phyloP scores from a whole-genome alignment of 2,113 vertebrate species.

The Cygnus buccinator region DNA sequence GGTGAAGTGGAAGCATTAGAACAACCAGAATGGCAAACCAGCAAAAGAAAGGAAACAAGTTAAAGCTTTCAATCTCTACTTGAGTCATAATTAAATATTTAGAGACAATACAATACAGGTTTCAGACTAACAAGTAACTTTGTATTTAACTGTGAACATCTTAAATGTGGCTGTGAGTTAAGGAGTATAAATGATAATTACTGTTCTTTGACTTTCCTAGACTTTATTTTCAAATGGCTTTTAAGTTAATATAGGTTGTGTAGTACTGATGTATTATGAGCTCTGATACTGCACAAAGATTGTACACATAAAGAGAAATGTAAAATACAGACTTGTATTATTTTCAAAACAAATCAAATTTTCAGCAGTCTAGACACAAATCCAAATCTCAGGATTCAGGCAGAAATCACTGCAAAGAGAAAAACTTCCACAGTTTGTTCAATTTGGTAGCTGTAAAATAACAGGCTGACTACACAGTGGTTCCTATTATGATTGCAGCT shows the following conservation, averaged over 20 bases:
- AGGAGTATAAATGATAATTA: background rate
- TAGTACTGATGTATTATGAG: background rate
- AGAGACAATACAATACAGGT: background rate
- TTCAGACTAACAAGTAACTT: background rate
- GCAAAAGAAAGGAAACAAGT: background rate
- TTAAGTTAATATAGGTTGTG: background rate
- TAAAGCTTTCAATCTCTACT: background rate
- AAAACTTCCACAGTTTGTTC: background rate
- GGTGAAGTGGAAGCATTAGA: background rate
- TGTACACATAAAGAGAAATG: background rate
- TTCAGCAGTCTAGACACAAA: background rate
- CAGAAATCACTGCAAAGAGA: background rate
- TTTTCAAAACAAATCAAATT: background rate
- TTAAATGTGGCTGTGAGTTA: background rate
- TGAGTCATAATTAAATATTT: background rate
- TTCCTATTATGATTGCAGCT: background rate
- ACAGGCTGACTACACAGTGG: background rate
- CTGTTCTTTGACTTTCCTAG: background rate
- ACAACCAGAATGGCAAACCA: background rate
- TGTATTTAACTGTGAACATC: background rate
- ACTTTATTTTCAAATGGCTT: background rate
- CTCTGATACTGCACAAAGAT: background rate
- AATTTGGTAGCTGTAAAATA: background rate
- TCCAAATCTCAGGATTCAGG: background rate
- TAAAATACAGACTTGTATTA: background rate